Evolutionary conservation across 92 coral and sea anemone species (phyloP).

Genomic region (Bergia puertoricense): DNA sequence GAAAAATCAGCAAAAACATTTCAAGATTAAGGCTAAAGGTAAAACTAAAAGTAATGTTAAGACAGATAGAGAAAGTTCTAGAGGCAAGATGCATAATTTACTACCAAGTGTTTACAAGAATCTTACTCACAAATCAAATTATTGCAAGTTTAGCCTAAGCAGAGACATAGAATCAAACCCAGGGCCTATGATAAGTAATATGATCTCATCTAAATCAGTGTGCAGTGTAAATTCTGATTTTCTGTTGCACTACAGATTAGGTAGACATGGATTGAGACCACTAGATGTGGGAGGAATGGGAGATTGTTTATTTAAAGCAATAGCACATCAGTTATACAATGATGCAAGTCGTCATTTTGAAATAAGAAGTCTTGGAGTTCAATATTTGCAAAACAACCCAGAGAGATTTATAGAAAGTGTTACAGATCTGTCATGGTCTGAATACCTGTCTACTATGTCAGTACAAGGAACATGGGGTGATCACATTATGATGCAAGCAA

Average conservation of each 20-base stretch:
- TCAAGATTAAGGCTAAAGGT: slow-evolving; percentile 23
- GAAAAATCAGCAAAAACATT: slow-evolving; percentile 22
- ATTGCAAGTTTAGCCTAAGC: slow-evolving; percentile 24
- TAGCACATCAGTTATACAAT: slow-evolving; percentile 23
- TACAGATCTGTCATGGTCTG: slow-evolving; percentile 1
- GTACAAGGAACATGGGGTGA: slow-evolving; percentile 22
- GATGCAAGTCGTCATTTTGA: slow-evolving; percentile 15
- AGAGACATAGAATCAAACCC: slow-evolving; percentile 24
- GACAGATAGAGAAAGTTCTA: slow-evolving; percentile 23
- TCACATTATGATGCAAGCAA: slow-evolving; percentile 29
- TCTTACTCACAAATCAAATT: slow-evolving; percentile 22
- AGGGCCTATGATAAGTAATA: slow-evolving; percentile 23
- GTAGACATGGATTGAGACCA: slow-evolving; percentile 7
- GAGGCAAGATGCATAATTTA: slow-evolving; percentile 23
- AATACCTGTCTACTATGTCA: slow-evolving; percentile 11
- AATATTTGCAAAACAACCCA: slow-evolving; percentile 23
- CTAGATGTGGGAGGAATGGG: slow-evolving; percentile 16
- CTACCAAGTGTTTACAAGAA: slow-evolving; percentile 23
- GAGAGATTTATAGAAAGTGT: slow-evolving; percentile 9
- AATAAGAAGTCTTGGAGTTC: slow-evolving; percentile 20
- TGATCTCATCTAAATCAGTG: slow-evolving; percentile 23
- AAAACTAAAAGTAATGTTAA: slow-evolving; percentile 21
- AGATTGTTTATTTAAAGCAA: slow-evolving; percentile 17
- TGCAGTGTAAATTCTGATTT: slow-evolving; percentile 7
- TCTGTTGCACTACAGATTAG: slow-evolving; percentile 4